Conservation (phyloP, 2,113 vertebrate genomes). For the Cnemophilus loriae region DNA sequence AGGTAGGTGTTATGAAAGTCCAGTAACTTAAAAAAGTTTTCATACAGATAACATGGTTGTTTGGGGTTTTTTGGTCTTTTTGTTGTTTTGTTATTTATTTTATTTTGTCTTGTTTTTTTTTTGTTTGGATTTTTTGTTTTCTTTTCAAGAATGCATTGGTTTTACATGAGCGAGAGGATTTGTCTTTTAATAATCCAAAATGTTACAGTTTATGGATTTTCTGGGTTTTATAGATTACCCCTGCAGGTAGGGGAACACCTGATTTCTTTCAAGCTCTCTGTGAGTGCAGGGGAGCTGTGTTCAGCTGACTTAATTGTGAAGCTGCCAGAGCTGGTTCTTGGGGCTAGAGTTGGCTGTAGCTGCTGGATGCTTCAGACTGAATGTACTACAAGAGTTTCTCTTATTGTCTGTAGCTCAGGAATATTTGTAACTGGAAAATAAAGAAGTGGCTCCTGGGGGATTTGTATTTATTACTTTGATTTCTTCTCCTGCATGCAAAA, state of each 20-base stretch:
- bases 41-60: background rate
- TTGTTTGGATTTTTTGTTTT: background rate
- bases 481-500: background rate
- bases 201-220: background rate
- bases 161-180: background rate
- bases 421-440: background rate
- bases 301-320: background rate
- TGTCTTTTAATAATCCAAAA: background rate
- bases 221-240: background rate
- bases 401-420: background rate
- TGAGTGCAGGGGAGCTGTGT: background rate
- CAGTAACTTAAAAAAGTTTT: background rate
- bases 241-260: background rate
- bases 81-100: background rate
- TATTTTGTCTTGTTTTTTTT: background rate
- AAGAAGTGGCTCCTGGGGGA: background rate
- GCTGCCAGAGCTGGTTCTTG: background rate
- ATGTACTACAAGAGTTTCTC: background rate
- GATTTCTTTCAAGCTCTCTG: background rate
- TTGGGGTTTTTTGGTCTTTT: background rate
- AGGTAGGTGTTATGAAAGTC: background rate
- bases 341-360: background rate
- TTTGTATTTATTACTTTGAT: background rate
- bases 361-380: background rate
- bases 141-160: background rate